Evolutionary conservation across 2,113 vertebrate species (phyloP).

Genomic region (Fukomys damarensis): DNA sequence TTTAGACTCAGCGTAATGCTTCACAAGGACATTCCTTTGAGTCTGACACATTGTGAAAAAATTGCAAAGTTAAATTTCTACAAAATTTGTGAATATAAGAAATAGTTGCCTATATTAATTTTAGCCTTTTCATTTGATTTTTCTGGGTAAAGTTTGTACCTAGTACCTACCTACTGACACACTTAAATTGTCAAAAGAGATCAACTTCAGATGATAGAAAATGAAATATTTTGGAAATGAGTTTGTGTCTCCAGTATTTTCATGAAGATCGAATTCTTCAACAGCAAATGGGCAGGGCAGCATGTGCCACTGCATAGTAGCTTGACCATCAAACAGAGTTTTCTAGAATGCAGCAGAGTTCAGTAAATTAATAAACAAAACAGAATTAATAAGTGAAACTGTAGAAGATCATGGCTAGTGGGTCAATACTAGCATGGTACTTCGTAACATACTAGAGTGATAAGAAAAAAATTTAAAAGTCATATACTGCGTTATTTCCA

Average conservation of each 20-base stretch:
- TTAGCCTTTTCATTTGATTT: conserved; percentile 64
- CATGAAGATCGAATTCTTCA: conserved; percentile 56
- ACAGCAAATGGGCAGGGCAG: background rate
- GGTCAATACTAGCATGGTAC: conserved; percentile 37
- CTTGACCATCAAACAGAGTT: conserved; percentile 26
- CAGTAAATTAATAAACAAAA: conserved; percentile 61
- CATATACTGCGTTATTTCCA: background rate
- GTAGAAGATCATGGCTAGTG: background rate
- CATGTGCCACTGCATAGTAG: background rate
- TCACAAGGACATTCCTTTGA: background rate
- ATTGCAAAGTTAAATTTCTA: conserved; percentile 51
- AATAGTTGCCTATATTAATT: conserved; percentile 59
- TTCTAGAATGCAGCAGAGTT: background rate
- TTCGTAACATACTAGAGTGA: conserved; percentile 18
- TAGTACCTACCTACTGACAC: conserved; percentile 47
- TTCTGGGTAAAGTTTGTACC: conserved; percentile 60
- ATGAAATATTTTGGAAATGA: conserved; percentile 66
- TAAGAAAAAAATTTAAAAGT: conserved; percentile 43
- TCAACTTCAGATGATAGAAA: conserved; percentile 60
- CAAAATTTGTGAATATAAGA: conserved; percentile 52
- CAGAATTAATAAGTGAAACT: conserved; percentile 40
- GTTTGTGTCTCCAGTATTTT: conserved; percentile 60
- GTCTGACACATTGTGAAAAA: background rate
- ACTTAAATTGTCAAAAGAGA: conserved; percentile 69
- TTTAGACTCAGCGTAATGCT: conserved; percentile 20